These are phyloP conservation scores for Gari tellinella DNA, from an alignment of 2,888 invertebrate species.

Conservation along the genomic window DNA sequence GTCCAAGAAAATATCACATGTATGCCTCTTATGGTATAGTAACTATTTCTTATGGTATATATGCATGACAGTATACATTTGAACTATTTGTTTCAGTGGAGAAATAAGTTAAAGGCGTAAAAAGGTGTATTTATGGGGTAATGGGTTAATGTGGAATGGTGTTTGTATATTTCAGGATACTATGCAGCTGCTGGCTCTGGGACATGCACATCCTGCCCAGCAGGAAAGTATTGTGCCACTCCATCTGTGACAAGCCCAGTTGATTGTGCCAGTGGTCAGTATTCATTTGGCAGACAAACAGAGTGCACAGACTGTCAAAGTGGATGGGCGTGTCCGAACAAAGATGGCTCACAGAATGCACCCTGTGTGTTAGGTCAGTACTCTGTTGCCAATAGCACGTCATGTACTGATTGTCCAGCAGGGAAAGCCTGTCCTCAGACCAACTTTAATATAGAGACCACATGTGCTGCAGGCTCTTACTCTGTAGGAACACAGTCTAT, in stretches of 20 bases:
- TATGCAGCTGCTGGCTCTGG: conserved; percentile 73
- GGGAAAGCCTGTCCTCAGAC: conserved; percentile 77
- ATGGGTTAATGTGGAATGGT: too few relatives aligned
- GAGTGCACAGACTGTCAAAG: conserved; percentile 68
- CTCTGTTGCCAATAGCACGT: conserved; percentile 56
- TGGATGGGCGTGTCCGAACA: conserved; percentile 71
- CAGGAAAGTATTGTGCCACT: conserved; percentile 74
- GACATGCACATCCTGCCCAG: conserved; percentile 76
- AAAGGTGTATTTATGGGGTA: too few relatives aligned
- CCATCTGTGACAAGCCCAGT: conserved; percentile 37
- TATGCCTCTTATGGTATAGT: too few relatives aligned
- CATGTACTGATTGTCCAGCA: conserved; percentile 77
- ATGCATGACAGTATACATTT: too few relatives aligned
- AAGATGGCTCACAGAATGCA: conserved; percentile 69
- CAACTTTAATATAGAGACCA: conserved; percentile 51
- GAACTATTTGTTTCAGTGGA: too few relatives aligned
- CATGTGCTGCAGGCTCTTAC: conserved; percentile 74
- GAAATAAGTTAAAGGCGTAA: too few relatives aligned
- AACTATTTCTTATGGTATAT: too few relatives aligned
- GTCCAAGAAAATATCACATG: too few relatives aligned
- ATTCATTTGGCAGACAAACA: conserved; percentile 58
- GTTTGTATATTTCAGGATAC: conserved; percentile 72
- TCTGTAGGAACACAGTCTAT: conserved; percentile 67
- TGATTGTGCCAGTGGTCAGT: conserved; percentile 64
- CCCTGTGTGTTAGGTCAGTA: conserved; percentile 75